Evolutionary conservation across 2,888 invertebrate species (phyloP).

Genomic region (Achlya flavicornis): DNA sequence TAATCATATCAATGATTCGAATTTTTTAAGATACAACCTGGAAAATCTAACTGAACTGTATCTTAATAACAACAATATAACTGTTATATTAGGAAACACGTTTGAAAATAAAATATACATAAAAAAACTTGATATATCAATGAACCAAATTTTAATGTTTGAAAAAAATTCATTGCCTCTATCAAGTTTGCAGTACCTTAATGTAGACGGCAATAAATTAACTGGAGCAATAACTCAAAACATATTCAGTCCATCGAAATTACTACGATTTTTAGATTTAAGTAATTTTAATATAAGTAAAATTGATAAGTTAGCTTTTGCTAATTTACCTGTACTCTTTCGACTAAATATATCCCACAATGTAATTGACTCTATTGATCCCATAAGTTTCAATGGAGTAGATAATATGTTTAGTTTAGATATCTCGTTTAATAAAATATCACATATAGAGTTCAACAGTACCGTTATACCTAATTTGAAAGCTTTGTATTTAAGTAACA

Average conservation of each 20-base stretch:
- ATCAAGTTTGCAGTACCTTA: slow-evolving; percentile 61
- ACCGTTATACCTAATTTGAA: slow-evolving; percentile 50
- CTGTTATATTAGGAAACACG: slow-evolving; percentile 35
- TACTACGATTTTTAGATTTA: slow-evolving; percentile 61
- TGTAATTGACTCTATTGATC: slow-evolving; percentile 50
- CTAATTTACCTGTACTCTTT: slow-evolving; percentile 59
- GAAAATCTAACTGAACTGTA: slow-evolving; percentile 55
- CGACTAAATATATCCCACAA: slow-evolving; percentile 67
- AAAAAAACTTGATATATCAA: slow-evolving; percentile 61
- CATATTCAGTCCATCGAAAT: slow-evolving; percentile 63
- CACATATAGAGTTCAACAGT: slow-evolving; percentile 44
- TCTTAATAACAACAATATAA: slow-evolving; percentile 58
- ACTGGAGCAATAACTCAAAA: slow-evolving; percentile 48
- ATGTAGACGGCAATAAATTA: slow-evolving; percentile 55
- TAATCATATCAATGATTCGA: slow-evolving; percentile 52
- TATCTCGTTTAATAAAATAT: slow-evolving; percentile 60
- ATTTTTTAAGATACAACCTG: slow-evolving; percentile 52
- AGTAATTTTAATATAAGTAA: slow-evolving; percentile 55
- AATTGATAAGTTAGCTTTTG: slow-evolving; percentile 58
- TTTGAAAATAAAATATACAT: slow-evolving; percentile 55
- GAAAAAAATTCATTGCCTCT: slow-evolving; percentile 61
- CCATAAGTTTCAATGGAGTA: slow-evolving; percentile 58
- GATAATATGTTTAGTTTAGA: slow-evolving; percentile 67
- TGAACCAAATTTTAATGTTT: slow-evolving; percentile 57
- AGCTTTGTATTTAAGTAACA: slow-evolving; percentile 63